These are phyloP conservation scores for Sebastes taczanowskii DNA, from an alignment of 2,797 vertebrate species.

Conservation along the genomic window DNA sequence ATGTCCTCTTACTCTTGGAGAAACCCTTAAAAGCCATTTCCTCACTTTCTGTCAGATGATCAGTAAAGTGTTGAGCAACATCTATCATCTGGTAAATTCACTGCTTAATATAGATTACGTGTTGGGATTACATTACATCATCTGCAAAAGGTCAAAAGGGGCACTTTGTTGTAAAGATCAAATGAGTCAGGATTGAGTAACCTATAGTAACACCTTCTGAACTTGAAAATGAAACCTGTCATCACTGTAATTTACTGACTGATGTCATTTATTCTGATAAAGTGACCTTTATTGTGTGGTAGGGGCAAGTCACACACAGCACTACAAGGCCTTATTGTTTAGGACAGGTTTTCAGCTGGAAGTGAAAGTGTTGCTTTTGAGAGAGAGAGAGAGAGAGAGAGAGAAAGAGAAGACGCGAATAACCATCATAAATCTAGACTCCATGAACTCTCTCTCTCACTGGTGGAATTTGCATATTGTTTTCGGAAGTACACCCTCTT, in stretches of 20 bases:
- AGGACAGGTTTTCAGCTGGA: background rate
- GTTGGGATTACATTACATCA: conserved; percentile 26
- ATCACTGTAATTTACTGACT: conserved; percentile 12
- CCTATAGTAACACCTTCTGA: conserved; percentile 59
- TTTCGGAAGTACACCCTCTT: conserved; percentile 1
- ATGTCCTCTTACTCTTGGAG: background rate
- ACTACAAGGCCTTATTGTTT: conserved; percentile 5
- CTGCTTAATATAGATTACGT: background rate
- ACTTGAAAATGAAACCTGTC: conserved; percentile 54
- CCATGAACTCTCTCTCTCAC: background rate
- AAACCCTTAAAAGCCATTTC: conserved; percentile 2
- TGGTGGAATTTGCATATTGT: conserved; percentile 50
- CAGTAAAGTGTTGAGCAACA: background rate
- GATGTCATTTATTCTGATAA: conserved; percentile 42
- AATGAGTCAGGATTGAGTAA: conserved; percentile 61
- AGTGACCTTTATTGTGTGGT: conserved; percentile 39
- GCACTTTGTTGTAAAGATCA: conserved; percentile 45
- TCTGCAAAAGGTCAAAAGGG: conserved; percentile 1
- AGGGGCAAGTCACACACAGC: background rate
- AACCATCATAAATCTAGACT: background rate
- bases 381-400: background rate
- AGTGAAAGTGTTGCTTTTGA: conserved; percentile 11
- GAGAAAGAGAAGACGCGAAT: background rate
- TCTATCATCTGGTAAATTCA: background rate
- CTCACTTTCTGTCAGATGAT: conserved; percentile 27